Conservation (phyloP, 1,140 invertebrate genomes). For the Dinothrombium tinctorium region DNA sequence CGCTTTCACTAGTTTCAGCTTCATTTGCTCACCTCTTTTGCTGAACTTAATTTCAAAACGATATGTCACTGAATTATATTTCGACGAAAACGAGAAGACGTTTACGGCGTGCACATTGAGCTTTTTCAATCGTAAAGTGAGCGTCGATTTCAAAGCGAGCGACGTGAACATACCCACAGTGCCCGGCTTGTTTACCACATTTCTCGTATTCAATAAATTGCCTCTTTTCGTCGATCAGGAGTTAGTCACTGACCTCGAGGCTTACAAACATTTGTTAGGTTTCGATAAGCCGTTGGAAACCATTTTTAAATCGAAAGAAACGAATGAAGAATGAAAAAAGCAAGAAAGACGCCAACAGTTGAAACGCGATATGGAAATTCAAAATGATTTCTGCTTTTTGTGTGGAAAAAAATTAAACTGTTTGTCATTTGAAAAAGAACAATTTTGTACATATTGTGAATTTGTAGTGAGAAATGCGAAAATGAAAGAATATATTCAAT, state of each 20-base stretch:
- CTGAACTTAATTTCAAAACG: constrained; percentile 57
- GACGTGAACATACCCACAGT: constrained; percentile 53
- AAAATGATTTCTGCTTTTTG: too few species aligned
- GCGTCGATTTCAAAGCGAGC: constrained; percentile 42
- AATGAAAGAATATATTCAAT: too few species aligned
- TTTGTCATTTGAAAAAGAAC: too few species aligned
- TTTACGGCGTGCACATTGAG: constrained; percentile 13
- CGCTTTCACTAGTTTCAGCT: constrained; percentile 38
- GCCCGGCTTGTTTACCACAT: constrained; percentile 53
- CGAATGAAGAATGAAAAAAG: too few species aligned
- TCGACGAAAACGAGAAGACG: constrained; percentile 26
- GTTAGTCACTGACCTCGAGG: constrained; percentile 36
- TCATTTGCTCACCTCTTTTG: constrained; percentile 52
- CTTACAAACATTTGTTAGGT: constrained; percentile 63
- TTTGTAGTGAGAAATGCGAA: too few species aligned
- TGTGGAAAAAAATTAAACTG: too few species aligned
- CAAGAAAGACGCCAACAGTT: too few species aligned
- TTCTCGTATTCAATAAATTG: constrained; percentile 34
- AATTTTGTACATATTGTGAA: too few species aligned
- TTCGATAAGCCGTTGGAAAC: constrained; percentile 39
- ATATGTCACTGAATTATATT: constrained; percentile 52
- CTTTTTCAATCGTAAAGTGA: constrained; percentile 6
- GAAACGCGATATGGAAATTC: too few species aligned
- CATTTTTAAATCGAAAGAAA: too few species aligned
- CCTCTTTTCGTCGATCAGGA: constrained; percentile 48